Evolutionary conservation across 2,113 vertebrate genomes (phyloP), one percentile per base, ranked within the genome.

Genomic region (Saguinus imperator): DNA sequence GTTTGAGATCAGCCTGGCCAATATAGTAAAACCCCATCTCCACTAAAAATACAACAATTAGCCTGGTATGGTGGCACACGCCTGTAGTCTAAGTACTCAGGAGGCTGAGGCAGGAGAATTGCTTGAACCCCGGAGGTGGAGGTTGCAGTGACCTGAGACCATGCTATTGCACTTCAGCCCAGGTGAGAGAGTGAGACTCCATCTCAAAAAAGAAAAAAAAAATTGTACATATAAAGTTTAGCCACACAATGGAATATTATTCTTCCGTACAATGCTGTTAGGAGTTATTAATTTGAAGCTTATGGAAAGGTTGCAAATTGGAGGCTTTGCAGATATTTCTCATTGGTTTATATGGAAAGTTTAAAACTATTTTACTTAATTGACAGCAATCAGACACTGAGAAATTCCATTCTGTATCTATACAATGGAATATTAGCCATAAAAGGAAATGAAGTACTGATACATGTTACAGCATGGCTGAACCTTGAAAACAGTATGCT

Each of bases 341-440:
- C 80, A 8, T 85, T 80, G 37, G 72, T 18, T n/a, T 68, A 50
- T 72, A 58, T 50, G 64, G 72, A 48, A 83, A 82, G 5, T 89
- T 88, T 40, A 85, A 79, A 84, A 94, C 27, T 64, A 50, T 89
- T 70, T 95, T 35, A 73, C 32, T 92, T 70, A 70, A 88, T 52
- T 57, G 35, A 86, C 29, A 66, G 20, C 64, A 80, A 9, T 85
- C 20, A 85, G 81, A 93, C 64, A 81, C 52, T 43, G 35, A 66
- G 55, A 90, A 50, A 90, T 89, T 80, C 52, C 18, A 16, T 89
- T 27, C 27, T 64, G 4, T 66, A 73, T 64, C 64, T 20, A 57
- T 57, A 55, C 17, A 84, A 64, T 37, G n/a, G 18, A 94, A 55
- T 84, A n/a, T 73, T 88, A 72, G 50, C 23, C 17, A 84, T 79